These are phyloP conservation scores for Malurus splendens DNA, from an alignment of 2,797 vertebrate species.

Conservation along the genomic window DNA sequence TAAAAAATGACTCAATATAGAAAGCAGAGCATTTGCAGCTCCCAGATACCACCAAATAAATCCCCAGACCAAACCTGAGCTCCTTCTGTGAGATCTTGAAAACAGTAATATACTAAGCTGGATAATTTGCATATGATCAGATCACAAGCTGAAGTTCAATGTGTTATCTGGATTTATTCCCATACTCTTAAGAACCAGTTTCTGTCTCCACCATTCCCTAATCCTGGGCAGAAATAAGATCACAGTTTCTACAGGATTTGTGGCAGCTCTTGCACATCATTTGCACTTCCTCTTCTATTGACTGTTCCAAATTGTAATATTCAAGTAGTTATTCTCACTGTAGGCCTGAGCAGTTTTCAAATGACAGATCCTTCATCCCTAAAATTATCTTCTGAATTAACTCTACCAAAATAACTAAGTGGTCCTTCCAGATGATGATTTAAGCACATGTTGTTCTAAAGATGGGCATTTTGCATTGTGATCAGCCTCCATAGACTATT, in stretches of 20 bases:
- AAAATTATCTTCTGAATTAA: not conserved
- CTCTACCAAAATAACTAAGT: not conserved
- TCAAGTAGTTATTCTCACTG: not conserved
- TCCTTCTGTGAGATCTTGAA: not conserved
- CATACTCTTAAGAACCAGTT: not conserved
- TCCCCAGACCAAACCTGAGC: not conserved
- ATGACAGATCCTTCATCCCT: not conserved
- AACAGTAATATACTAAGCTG: not conserved
- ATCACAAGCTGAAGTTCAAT: not conserved
- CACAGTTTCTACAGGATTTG: not conserved
- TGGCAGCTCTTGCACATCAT: not conserved
- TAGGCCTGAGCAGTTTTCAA: not conserved
- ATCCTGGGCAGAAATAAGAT: not conserved
- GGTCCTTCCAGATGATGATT: too few relatives aligned
- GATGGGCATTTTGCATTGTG: not conserved
- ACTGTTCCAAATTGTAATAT: not conserved
- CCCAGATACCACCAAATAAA: not conserved
- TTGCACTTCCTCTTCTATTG: not conserved
- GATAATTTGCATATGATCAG: not conserved
- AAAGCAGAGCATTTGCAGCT: not conserved
- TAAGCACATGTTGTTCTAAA: not conserved
- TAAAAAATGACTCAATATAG: not conserved
- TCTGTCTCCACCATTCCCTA: not conserved
- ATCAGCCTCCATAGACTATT: not conserved
- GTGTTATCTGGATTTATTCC: not conserved